These are phyloP conservation scores for Eugnorisma glareosa DNA, from an alignment of 2,888 invertebrate genomes.

Conservation along the genomic window DNA sequence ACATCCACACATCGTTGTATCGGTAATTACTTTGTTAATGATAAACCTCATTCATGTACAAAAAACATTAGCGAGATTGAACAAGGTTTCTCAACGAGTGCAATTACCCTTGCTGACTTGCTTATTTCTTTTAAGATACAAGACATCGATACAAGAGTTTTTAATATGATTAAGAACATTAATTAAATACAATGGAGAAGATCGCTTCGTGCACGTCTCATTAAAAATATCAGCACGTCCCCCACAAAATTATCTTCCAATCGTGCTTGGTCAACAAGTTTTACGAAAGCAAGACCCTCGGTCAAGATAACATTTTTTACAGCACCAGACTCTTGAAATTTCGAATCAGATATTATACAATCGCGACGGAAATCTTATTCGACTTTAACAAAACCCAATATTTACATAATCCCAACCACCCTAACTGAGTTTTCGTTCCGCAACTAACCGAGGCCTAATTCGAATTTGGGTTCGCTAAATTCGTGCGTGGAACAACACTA, in stretches of 20 bases:
- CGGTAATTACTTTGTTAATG: background rate
- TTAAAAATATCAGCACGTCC: conserved; percentile 1
- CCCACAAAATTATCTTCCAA: conserved; percentile 20
- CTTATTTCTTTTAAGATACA: background rate
- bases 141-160: background rate
- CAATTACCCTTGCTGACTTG: conserved; percentile 4
- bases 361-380: conserved; percentile 52
- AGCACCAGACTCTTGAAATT: conserved; percentile 31
- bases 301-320: conserved; percentile 47
- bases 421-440: conserved; percentile 56
- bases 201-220: background rate
- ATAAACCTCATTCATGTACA: background rate
- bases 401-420: conserved; percentile 55
- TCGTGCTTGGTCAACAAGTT: conserved; percentile 20
- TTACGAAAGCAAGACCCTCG: conserved; percentile 16
- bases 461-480: conserved; percentile 54
- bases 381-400: conserved; percentile 52
- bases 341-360: conserved; percentile 48
- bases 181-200: background rate
- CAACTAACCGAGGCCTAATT: conserved; percentile 57
- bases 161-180: background rate
- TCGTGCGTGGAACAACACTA: conserved; percentile 48
- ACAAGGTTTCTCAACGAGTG: background rate
- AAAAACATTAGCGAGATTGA: background rate
- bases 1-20: background rate